Conservation (phyloP, 2,113 vertebrate species). For the Urocolius indicus region DNA sequence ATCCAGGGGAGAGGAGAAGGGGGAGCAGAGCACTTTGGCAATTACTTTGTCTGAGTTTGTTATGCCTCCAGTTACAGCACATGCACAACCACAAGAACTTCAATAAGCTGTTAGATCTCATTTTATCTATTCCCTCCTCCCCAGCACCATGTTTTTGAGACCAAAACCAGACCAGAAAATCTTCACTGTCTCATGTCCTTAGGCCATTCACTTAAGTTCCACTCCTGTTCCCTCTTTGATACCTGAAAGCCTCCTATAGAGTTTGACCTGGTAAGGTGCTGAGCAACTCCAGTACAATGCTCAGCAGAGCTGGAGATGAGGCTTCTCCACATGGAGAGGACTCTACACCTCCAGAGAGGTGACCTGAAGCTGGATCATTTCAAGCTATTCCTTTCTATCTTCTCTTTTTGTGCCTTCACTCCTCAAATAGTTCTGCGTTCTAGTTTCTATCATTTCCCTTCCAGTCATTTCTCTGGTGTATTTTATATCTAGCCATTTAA, state of each 20-base stretch:
- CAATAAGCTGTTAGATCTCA: not conserved
- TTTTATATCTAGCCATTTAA: not conserved
- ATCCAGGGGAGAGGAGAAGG: not conserved
- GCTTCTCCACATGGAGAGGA: not conserved
- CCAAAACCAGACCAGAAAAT: not conserved
- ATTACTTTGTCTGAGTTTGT: slow-evolving; percentile 32
- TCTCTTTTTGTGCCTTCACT: not conserved
- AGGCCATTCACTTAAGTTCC: not conserved
- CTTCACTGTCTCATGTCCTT: not conserved
- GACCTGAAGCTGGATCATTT: not conserved
- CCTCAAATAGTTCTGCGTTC: not conserved
- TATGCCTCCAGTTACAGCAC: not conserved
- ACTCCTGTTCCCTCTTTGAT: not conserved
- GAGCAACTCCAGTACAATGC: accelerated
- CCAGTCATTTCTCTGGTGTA: not conserved
- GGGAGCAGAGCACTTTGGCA: not conserved
- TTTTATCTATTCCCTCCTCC: not conserved
- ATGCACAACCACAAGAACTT: not conserved
- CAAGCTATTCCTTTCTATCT: not conserved
- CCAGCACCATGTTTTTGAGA: not conserved
- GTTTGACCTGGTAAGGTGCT: not conserved
- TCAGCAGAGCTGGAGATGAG: not conserved
- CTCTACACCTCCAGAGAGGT: not conserved
- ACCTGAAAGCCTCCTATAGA: not conserved
- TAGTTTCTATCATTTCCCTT: not conserved